These are phyloP conservation scores for Sturnus vulgaris DNA, from an alignment of 2,113 vertebrate genomes.

Conservation along the genomic window DNA sequence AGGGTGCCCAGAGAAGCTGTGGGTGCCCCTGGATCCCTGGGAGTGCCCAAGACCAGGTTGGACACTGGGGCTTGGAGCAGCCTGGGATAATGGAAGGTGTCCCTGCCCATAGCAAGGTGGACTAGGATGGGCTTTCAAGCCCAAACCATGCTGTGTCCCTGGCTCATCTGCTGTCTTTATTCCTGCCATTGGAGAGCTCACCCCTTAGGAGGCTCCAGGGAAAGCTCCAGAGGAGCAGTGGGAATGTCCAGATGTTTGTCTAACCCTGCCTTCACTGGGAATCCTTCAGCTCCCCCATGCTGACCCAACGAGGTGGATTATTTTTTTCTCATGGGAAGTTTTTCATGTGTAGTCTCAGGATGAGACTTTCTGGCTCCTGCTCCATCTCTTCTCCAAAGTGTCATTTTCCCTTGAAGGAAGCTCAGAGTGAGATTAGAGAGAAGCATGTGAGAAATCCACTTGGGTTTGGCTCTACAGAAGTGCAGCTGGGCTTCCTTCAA, in stretches of 20 bases:
- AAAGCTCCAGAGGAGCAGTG: rapidly evolving
- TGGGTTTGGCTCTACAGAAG: not conserved
- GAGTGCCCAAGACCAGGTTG: rapidly evolving
- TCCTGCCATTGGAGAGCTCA: not conserved
- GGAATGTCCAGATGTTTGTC: not conserved
- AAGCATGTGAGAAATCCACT: not conserved
- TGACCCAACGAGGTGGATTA: not conserved
- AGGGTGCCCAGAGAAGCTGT: not conserved
- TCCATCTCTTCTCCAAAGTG: not conserved
- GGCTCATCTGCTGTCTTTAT: not conserved
- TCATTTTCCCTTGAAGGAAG: not conserved
- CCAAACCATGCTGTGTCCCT: not conserved
- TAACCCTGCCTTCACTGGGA: not conserved
- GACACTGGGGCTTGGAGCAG: not conserved
- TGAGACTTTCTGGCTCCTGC: not conserved
- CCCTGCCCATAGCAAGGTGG: no score
- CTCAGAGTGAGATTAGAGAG: not conserved
- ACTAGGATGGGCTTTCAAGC: not conserved
- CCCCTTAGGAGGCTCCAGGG: not conserved
- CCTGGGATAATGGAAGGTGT: not conserved
- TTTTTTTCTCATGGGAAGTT: not conserved
- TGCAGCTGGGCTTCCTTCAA: not conserved
- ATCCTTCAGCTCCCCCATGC: not conserved
- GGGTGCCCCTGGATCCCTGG: not conserved
- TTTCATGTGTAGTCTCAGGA: not conserved